These are phyloP conservation scores for Arvicanthis niloticus DNA, from an alignment of 2,113 vertebrate species.

Conservation along the genomic window DNA sequence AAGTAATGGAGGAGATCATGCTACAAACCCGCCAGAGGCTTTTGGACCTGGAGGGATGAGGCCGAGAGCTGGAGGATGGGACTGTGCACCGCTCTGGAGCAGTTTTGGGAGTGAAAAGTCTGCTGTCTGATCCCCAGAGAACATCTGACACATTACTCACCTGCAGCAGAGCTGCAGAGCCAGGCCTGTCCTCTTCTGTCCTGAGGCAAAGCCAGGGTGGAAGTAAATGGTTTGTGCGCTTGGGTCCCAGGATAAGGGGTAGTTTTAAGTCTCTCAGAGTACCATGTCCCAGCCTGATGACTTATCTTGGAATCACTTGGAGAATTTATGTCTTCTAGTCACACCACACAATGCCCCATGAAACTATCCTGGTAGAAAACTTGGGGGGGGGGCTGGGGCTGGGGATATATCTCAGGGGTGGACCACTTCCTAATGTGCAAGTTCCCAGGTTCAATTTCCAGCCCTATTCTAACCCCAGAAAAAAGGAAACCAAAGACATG, in stretches of 20 bases:
- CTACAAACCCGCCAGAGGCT: slow-evolving; percentile 95
- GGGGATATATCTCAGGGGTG: not conserved
- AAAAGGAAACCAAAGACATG: not conserved
- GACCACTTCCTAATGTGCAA: not conserved
- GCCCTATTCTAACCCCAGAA: not conserved
- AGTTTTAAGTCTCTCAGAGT: not conserved
- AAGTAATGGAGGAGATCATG: slow-evolving; percentile 95
- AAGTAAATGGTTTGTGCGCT: not conserved
- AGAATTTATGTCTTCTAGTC: not conserved
- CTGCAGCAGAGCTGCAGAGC: rapidly evolving
- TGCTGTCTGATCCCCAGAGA: not conserved
- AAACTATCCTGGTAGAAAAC: not conserved
- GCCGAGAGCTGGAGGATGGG: not conserved
- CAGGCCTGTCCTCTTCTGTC: not conserved
- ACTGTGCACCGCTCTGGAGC: not conserved
- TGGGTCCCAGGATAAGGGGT: not conserved
- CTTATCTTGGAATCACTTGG: not conserved
- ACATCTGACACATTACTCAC: not conserved
- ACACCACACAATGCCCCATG: not conserved
- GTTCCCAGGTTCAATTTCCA: not conserved
- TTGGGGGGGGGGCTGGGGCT: not conserved
- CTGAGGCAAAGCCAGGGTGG: not conserved
- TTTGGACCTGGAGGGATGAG: slow-evolving; percentile 93
- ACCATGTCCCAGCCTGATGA: not conserved
- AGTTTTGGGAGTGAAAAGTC: not conserved